Evolutionary conservation across 2,888 invertebrate genomes (phyloP).

Genomic region (Eristalis tenax): DNA sequence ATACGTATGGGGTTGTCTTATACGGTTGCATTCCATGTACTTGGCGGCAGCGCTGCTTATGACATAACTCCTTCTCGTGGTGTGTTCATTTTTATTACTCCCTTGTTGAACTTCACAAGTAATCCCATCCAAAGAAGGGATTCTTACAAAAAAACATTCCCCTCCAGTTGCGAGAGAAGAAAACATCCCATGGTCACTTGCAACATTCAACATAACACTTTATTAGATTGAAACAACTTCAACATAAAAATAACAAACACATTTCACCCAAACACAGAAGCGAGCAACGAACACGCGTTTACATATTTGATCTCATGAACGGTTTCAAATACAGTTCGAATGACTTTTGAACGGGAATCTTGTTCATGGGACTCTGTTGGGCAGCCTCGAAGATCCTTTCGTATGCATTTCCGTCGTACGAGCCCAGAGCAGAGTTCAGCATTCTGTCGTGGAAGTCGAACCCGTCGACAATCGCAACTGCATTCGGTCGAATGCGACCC

Average conservation of each 20-base stretch:
- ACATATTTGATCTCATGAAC: conserved; percentile 84
- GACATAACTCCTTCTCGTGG: too few relatives aligned
- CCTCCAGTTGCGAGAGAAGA: background rate
- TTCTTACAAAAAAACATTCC: background rate
- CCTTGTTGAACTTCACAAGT: too few relatives aligned
- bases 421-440: conserved; percentile 88
- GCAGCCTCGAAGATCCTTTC: conserved; percentile 90
- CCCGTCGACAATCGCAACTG: conserved; percentile 94
- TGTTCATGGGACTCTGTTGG: conserved; percentile 91
- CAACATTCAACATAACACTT: background rate
- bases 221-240: background rate
- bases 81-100: too few relatives aligned
- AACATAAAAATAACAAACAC: background rate
- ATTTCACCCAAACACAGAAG: background rate
- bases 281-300: conserved; percentile 18
- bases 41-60: too few relatives aligned
- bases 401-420: conserved; percentile 93
- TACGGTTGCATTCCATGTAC: too few relatives aligned
- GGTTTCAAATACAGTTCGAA: conserved; percentile 86
- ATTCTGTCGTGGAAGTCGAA: conserved; percentile 93
- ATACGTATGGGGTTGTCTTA: too few relatives aligned
- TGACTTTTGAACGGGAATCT: conserved; percentile 88
- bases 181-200: background rate
- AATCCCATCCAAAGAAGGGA: too few relatives aligned
- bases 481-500: conserved; percentile 90